Base-by-base conservation (phyloP, 2,113 vertebrate genomes). In the Callaeas wilsoni region DNA sequence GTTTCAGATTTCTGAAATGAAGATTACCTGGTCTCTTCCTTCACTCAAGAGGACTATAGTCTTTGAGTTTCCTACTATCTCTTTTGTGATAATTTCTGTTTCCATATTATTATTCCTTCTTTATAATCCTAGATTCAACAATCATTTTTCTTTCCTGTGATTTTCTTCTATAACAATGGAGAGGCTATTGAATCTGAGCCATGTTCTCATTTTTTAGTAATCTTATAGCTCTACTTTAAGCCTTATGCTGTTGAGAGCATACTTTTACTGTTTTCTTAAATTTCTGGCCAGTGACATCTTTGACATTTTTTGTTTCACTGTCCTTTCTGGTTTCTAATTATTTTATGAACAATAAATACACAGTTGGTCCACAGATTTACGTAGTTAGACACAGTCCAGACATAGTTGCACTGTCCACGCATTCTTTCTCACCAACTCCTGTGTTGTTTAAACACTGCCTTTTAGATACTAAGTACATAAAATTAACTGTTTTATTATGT, bases 1-100 rank as follows among this genome's bases (percentile, higher is more conserved):
- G 75, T 60, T 94, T 93, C 70, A 90, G 57, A 76, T 85, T 93
- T 94, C 63, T 83, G 56, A 95, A 90, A 92, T 50, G 21, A 57
- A 93, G 74, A 82, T 85, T 87, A 87, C 35, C 44, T 64, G 44
- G 25, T 85, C 16, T 35, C 18, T 63, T 84, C 21, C 25, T 37
- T 96, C 67, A 85, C 62, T 83, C 33, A 63, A 33, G 39, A 88
- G 3, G 9, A 15, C 67, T 55, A 50, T 1, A 75, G 21, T 25
- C 52, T 87, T 71, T 64, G 32, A 85, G 49, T 16, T 78, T 89
- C 30, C 50, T 87, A 55, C 35, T 52, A 22, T 22, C 11, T 78
- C 23, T 90, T 83, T 29, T 49, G 6, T 53, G 41, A 57, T 62
- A 77, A 67, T 78, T 84, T 83, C 49, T 25, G 2, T 81, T 94